Conservation (phyloP, 1,140 invertebrate species). For the Drosophila littoralis region DNA sequence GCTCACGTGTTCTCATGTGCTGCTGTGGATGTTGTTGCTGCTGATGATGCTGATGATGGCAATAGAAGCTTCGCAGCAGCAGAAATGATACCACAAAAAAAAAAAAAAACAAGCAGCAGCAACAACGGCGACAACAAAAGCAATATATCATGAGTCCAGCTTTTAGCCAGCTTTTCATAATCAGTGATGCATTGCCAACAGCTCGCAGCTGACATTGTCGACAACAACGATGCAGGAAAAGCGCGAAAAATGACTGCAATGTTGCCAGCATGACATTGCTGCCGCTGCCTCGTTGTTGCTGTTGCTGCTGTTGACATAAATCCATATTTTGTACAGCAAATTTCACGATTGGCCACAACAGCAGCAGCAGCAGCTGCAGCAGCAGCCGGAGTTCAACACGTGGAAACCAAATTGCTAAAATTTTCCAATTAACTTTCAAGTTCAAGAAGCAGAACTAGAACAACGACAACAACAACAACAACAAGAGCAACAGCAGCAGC, state of each 20-base stretch:
- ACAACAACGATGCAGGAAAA: conserved; percentile 38
- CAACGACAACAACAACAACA: not conserved
- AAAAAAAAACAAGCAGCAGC: conserved; percentile 29
- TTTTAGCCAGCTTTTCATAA: conserved; percentile 82
- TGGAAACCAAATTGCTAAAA: conserved; percentile 72
- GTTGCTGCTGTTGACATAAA: conserved; percentile 68
- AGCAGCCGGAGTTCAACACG: conserved; percentile 28
- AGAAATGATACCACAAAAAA: conserved; percentile 74
- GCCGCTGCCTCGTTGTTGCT: conserved; percentile 30
- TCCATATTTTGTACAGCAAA: conserved; percentile 77
- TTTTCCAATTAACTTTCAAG: conserved; percentile 78
- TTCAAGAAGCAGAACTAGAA: conserved; percentile 46
- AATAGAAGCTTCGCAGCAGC: conserved; percentile 58
- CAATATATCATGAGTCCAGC: conserved; percentile 80
- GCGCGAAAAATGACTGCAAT: conserved; percentile 60
- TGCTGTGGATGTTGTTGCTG: conserved; percentile 31
- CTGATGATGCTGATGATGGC: conserved; percentile 62
- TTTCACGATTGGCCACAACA: conserved; percentile 68
- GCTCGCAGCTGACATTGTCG: conserved; percentile 58
- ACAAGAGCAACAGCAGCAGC: conserved; percentile 21
- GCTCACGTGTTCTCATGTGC: conserved; percentile 69
- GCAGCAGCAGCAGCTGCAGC: conserved; percentile 3
- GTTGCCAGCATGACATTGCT: conserved; percentile 50
- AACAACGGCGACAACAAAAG: conserved; percentile 47
- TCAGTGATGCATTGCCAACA: conserved; percentile 81